A percentile compares a stretch with the other conserved stretches of the same genome.
Evolutionary conservation across 2,888 invertebrate species (phyloP).

Genomic region (Ophion obscuratus): DNA sequence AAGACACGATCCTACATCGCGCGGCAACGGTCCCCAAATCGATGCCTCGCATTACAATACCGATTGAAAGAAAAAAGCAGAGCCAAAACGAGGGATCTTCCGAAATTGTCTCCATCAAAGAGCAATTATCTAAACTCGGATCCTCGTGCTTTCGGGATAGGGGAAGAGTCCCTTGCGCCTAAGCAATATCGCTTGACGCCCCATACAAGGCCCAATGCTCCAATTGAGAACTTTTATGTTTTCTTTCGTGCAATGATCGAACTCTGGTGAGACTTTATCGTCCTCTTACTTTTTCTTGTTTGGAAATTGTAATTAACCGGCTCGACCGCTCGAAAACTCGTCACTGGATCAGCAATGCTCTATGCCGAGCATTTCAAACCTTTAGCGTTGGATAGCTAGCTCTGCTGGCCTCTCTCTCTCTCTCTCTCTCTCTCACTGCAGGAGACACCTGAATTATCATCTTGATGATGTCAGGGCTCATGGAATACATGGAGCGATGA

Average conservation of each 20-base stretch:
- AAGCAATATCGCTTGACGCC: neutral
- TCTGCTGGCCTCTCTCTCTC: neutral
- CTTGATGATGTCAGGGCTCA: too few relatives aligned
- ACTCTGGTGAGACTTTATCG: constrained; percentile 33
- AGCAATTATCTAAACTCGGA: constrained; percentile 20
- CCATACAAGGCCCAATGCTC: constrained; percentile 19
- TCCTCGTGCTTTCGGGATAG: neutral
- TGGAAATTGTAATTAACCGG: too few relatives aligned
- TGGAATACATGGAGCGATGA: too few relatives aligned
- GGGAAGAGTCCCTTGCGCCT: constrained; percentile 18
- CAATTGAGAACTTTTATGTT: constrained; percentile 48
- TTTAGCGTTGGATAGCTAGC: constrained; percentile 35
- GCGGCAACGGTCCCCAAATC: neutral
- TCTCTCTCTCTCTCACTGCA: too few relatives aligned
- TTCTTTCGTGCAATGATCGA: constrained; percentile 20
- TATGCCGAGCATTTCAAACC: constrained; percentile 8
- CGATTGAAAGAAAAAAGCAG: neutral
- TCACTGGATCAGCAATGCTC: constrained; percentile 55
- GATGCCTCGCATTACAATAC: constrained; percentile 16
- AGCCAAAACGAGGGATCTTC: constrained; percentile 1
- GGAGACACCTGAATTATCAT: neutral
- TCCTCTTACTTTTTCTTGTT: neutral
- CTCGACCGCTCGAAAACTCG: constrained; percentile 21
- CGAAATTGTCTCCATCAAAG: constrained; percentile 8
- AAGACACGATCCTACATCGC: neutral